Evolutionary conservation across 2,113 vertebrate genomes (phyloP), one percentile per base, ranked within the genome.

Genomic region (Hyla sarda): DNA sequence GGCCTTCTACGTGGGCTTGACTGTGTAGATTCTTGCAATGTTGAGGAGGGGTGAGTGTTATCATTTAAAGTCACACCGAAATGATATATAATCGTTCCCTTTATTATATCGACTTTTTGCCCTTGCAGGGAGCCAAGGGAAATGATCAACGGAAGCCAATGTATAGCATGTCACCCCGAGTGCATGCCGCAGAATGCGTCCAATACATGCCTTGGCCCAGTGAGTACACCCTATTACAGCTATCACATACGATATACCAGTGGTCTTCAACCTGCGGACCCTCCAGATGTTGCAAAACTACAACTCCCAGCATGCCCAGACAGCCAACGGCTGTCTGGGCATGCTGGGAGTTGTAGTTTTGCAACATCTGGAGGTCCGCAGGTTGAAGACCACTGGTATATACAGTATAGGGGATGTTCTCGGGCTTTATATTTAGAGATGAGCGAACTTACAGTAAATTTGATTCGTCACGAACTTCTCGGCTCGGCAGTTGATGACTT

Each of bases 1-100:
- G 89, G 92, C 12, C 96, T 95, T 90, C 94, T 95, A 82, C 96
- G 98, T 0, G 96, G 96, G 58, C 93, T 92, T 8, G 96, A 97
- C 92, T 99, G 98, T 32, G 96, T 99, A 32, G 92, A 97, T 88
- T 93, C 95, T 87, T 99, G 98, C 91, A 95, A 95, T 88, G 82
- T 97, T 37, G 83, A 93, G 60, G 93, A 96, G 0, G 97, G 98
- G 98, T 99, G 91, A 90, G 95, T 87, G 14, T 23, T 47, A 6
- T 1, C 13, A 1, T 45, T 5, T 2, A 17, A 17, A 11, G 2
- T 37, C 2, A 41, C 23, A 8, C 54, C 62, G 5, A 25, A 34
- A 80, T 37, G 0, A 41, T n/a, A 25, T 16, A 41, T 60, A 41
- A 3, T 1, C 17, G 11, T 3, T 50, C 7, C 16, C 3, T 25